Base-by-base conservation (phyloP, 2,888 invertebrate species). In the Acronicta aceris region DNA sequence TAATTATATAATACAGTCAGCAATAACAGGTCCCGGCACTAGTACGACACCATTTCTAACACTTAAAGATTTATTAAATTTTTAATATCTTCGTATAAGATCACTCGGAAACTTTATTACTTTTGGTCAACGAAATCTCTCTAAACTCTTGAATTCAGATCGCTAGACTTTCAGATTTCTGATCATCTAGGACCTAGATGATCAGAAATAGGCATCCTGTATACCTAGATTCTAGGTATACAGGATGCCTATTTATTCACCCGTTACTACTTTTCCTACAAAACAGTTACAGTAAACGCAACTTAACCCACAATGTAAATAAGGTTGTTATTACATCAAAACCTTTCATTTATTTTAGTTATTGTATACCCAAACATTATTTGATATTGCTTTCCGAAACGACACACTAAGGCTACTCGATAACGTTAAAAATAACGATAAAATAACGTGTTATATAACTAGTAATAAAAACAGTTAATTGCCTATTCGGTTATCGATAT, bases 381-480 rank as follows among this genome's bases (percentile, higher is more conserved):
- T 12, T 9, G 10, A 30, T 47, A 16, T 33, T 13, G 13, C 7
- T 25, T 25, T 17, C 17, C 13, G 6, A 50, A 51, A 30, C 47
- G 15, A 25, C 13, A 16, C 42, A 47, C 1, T 43, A 46, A 30
- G 7, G 51, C 59, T 57, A 71, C 59, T 43, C 46, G 40, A 61
- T 63, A 71, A 48, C 71, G 58, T 65, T 46, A 46, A 65, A 73
- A 69, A 69, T 58, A 54, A 58, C 45, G 43, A 47, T 17, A 15
- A 25, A 27, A 59, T 74, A 69, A 72, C 48, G 53, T 45, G 50
- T 71, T 55, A 30, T 65, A 64, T 74, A 75, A 66, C 67, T 38
- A 40, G 50, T 70, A 47, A 65, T 66, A 54, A 71, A 30, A 72
- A 57, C 33, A 45, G 47, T 68, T 59, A 47, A 62, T 51, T 57